Conservation (phyloP, 2,888 invertebrate genomes). For the Plebejus argus region DNA sequence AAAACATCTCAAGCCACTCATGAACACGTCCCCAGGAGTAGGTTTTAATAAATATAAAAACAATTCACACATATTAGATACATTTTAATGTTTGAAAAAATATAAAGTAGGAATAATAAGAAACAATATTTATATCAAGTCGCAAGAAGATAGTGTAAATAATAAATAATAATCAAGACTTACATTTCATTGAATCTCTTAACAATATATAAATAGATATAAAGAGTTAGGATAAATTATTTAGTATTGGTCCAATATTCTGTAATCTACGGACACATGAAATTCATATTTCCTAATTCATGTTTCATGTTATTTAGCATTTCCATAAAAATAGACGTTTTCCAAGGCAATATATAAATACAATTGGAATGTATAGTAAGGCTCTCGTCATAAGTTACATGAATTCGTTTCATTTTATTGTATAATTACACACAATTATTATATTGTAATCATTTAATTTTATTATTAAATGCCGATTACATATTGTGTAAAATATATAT, state of each 20-base stretch:
- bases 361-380: constrained; percentile 78
- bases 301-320: constrained; percentile 32
- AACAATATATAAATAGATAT: constrained; percentile 45
- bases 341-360: constrained; percentile 68
- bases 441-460: neutral
- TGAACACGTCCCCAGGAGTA: neutral
- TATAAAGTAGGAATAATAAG: constrained; percentile 43
- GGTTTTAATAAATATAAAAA: constrained; percentile 36
- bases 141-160: constrained; percentile 36
- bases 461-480: neutral
- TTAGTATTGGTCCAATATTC: constrained; percentile 69
- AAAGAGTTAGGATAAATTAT: constrained; percentile 58
- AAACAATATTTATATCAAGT: constrained; percentile 44
- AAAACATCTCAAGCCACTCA: no score
- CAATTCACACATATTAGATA: constrained; percentile 45
- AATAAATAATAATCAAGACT: constrained; percentile 37
- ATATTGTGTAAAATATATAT: neutral
- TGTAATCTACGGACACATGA: constrained; percentile 45
- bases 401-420: constrained; percentile 37
- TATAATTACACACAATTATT: constrained; percentile 17
- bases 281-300: constrained; percentile 40
- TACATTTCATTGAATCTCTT: constrained; percentile 34
- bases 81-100: constrained; percentile 44
- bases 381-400: constrained; percentile 71
- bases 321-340: constrained; percentile 57